Evolutionary conservation across 2,888 invertebrate genomes (phyloP).

Genomic region (Orthosia gracilis): DNA sequence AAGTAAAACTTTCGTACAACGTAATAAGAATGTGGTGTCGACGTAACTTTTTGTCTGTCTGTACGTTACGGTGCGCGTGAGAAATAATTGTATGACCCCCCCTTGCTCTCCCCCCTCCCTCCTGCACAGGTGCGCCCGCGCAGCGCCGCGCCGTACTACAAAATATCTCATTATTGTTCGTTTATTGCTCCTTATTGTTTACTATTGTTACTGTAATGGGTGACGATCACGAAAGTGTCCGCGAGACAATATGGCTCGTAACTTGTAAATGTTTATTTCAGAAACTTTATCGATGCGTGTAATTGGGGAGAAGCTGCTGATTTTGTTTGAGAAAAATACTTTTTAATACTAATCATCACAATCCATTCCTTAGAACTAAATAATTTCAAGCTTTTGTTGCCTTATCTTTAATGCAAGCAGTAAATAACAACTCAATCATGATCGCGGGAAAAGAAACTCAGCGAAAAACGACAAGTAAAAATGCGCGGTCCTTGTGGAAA

Average conservation of each 20-base stretch:
- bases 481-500: too few species aligned
- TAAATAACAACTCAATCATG: too few species aligned
- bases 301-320: slow-evolving; percentile 19
- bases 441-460: background rate
- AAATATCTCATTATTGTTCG: slow-evolving; percentile 62
- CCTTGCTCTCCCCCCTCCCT: background rate
- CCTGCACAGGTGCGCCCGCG: slow-evolving; percentile 51
- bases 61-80: slow-evolving; percentile 70
- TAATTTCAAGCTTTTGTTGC: background rate
- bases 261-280: background rate
- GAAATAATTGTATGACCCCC: slow-evolving; percentile 66
- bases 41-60: slow-evolving; percentile 57
- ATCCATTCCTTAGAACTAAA: background rate
- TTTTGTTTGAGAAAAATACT: background rate
- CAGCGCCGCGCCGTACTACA: slow-evolving; percentile 38
- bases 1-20: slow-evolving; percentile 61
- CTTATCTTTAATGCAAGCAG: background rate
- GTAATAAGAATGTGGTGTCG: slow-evolving; percentile 30
- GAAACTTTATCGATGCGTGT: slow-evolving; percentile 9
- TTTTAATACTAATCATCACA: background rate
- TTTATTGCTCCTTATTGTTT: slow-evolving; percentile 59
- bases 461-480: background rate
- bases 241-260: slow-evolving; percentile 6
- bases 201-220: slow-evolving; percentile 36
- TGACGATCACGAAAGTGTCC: slow-evolving; percentile 21